Percentiles rank a stretch among this genome's conserved stretches.
These are phyloP conservation scores for Drosophila melanosoma DNA, from an alignment of 2,888 invertebrate species.

Conservation along the genomic window DNA sequence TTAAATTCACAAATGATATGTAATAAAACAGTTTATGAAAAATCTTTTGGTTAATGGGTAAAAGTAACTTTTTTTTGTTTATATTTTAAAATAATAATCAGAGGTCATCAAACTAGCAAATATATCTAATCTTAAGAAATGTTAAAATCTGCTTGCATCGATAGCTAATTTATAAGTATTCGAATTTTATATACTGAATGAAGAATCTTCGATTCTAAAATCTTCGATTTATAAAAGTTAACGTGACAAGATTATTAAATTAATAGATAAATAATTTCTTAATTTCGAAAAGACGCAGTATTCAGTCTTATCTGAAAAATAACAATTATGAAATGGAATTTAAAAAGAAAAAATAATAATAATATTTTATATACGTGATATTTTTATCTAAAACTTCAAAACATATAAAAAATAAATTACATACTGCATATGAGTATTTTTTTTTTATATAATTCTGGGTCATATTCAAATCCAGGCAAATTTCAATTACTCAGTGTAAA, in stretches of 20 bases:
- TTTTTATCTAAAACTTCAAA: too few relatives aligned
- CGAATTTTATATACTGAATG: too few relatives aligned
- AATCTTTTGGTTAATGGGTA: not conserved
- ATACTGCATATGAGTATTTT: too few relatives aligned
- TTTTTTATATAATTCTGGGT: too few relatives aligned
- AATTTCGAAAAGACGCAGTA: too few relatives aligned
- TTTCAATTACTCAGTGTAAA: not conserved
- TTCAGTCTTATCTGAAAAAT: not conserved
- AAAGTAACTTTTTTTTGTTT: rapidly evolving
- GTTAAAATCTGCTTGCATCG: not conserved
- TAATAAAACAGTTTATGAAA: not conserved
- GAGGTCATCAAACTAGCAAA: too few relatives aligned
- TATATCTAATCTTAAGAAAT: too few relatives aligned
- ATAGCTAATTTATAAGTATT: not conserved
- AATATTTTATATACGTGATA: not conserved
- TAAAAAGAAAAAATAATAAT: not conserved
- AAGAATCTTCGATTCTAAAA: too few relatives aligned
- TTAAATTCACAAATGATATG: not conserved
- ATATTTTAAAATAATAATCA: not conserved
- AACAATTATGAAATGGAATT: not conserved
- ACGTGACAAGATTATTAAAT: not conserved
- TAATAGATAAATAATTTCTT: not conserved
- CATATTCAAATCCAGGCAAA: too few relatives aligned
- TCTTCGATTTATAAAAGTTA: not conserved
- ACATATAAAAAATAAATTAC: too few relatives aligned